Conservation (phyloP, 1,140 invertebrate species). For the Eubasilissa regina region DNA sequence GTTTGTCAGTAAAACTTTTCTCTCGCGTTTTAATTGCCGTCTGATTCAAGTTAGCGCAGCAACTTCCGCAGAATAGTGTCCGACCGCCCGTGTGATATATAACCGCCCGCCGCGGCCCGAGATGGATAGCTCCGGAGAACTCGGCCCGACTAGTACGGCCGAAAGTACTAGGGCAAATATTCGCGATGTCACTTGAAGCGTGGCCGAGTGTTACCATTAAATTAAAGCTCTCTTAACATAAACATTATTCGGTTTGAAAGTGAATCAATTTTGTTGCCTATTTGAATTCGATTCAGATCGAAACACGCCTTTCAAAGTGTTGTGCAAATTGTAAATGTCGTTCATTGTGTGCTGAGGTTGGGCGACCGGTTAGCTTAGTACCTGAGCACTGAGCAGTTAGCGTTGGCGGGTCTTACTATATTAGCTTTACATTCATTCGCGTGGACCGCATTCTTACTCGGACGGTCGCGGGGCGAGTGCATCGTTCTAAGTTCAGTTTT, state of each 20-base stretch:
- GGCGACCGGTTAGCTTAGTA: constrained; percentile 44
- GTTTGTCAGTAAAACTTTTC: constrained; percentile 27
- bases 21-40: constrained; percentile 27
- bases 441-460: constrained; percentile 42
- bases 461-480: constrained; percentile 31
- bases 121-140: constrained; percentile 11
- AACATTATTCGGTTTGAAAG: constrained; percentile 35
- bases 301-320: constrained; percentile 13
- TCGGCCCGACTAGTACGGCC: background rate
- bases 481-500: background rate
- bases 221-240: constrained; percentile 27
- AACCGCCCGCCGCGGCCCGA: constrained; percentile 3
- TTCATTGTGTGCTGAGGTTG: constrained; percentile 34
- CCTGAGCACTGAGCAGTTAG: constrained; percentile 30
- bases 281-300: constrained; percentile 15
- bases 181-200: constrained; percentile 44
- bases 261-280: constrained; percentile 12
- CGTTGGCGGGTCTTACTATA: constrained; percentile 45
- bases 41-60: background rate
- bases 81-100: background rate
- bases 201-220: constrained; percentile 27
- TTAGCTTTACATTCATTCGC: constrained; percentile 35
- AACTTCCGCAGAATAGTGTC: background rate
- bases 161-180: constrained; percentile 35
- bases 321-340: constrained; percentile 37